Evolutionary conservation across 2,113 vertebrate species (phyloP).

Genomic region (Chaetodon auriga): DNA sequence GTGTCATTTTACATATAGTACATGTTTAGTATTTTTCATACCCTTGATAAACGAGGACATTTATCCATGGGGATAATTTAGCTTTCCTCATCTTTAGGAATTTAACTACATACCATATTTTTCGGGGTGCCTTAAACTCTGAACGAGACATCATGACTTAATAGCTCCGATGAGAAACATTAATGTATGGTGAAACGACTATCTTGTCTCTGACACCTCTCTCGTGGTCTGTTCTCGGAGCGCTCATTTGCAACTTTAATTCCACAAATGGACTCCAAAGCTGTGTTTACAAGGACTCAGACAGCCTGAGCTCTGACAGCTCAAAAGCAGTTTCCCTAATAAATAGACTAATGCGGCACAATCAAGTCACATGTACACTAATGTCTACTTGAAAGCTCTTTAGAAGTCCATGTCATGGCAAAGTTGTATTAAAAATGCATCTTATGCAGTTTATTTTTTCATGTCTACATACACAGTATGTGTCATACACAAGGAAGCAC

Average conservation of each 20-base stretch:
- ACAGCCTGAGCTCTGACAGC: constrained; percentile 70
- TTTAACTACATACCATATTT: constrained; percentile 43
- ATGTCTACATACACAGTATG: constrained; percentile 1
- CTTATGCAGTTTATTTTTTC: constrained; percentile 37
- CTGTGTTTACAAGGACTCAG: constrained; percentile 70
- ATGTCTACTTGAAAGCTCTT: constrained; percentile 64
- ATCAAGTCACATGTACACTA: constrained; percentile 70
- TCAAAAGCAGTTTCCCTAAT: constrained; percentile 69
- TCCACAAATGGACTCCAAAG: constrained; percentile 75
- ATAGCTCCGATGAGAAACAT: constrained; percentile 46
- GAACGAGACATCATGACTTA: constrained; percentile 57
- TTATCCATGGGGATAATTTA: constrained; percentile 30
- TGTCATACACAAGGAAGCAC: constrained; percentile 30
- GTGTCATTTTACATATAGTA: neutral
- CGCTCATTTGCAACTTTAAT: constrained; percentile 78
- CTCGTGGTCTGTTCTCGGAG: constrained; percentile 62
- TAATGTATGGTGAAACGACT: constrained; percentile 64
- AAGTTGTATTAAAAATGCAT: constrained; percentile 66
- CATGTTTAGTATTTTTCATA: neutral
- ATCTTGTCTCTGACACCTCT: constrained; percentile 50
- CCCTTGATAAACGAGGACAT: neutral
- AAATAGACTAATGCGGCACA: constrained; percentile 72
- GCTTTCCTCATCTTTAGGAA: neutral
- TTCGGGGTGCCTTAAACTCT: constrained; percentile 38
- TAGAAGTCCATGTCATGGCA: constrained; percentile 43